Evolutionary conservation across 2,113 vertebrate genomes (phyloP).

Genomic region (Varanus komodoensis): DNA sequence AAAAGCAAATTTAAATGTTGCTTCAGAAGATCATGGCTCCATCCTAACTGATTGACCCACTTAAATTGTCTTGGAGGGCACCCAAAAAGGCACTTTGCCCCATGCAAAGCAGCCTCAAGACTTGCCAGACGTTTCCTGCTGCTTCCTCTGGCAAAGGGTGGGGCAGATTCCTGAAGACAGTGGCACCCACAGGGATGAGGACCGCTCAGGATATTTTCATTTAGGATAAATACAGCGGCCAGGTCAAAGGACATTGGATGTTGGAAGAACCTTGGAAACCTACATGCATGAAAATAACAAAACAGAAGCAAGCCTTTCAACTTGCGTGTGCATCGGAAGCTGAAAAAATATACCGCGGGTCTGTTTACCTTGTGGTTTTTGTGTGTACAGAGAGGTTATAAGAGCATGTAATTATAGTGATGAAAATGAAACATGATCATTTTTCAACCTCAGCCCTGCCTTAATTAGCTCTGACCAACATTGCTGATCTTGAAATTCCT

Average conservation of each 20-base stretch:
- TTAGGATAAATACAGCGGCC: neutral
- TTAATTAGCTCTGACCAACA: constrained; percentile 40
- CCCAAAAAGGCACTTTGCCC: too few relatives aligned
- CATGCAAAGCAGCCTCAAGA: neutral
- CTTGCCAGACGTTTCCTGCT: constrained; percentile 11
- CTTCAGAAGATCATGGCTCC: too few relatives aligned
- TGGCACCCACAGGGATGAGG: neutral
- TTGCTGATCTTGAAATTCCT: constrained; percentile 33
- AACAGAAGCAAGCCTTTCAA: neutral
- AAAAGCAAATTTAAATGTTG: neutral
- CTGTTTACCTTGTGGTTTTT: neutral
- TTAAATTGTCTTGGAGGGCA: neutral
- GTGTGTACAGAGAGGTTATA: neutral
- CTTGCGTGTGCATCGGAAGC: neutral
- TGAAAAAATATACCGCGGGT: neutral
- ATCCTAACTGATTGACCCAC: neutral
- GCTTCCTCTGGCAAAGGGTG: neutral
- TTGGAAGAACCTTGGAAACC: too few relatives aligned
- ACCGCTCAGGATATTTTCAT: neutral
- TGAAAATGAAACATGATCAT: neutral
- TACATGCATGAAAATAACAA: rapidly evolving
- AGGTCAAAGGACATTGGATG: neutral
- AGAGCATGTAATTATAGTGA: neutral
- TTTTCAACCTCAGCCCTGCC: neutral
- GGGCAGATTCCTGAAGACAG: neutral